Conservation (phyloP, 2,113 vertebrate genomes). For the Dicrurus megarhynchus region DNA sequence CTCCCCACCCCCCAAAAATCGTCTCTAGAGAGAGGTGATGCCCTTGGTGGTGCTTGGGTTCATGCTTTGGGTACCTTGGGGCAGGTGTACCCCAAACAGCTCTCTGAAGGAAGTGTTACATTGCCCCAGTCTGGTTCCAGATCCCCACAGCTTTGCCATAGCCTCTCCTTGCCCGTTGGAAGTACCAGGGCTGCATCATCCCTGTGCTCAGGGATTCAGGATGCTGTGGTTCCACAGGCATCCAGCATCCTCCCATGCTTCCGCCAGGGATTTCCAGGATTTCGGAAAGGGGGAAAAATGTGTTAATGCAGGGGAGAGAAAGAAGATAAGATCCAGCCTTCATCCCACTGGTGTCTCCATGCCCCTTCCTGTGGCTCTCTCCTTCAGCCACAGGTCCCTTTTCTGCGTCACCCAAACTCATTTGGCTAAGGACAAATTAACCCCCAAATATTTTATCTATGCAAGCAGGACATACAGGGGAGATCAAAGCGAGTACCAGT, state of each 20-base stretch:
- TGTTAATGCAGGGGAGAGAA: background rate
- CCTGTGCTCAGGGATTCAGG: rapidly evolving
- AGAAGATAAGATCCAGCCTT: background rate
- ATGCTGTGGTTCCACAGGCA: background rate
- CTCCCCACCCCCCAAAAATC: background rate
- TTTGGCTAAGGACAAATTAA: background rate
- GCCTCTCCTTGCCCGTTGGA: rapidly evolving
- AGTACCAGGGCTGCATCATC: background rate
- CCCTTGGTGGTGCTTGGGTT: background rate
- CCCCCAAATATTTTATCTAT: background rate
- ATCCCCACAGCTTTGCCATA: background rate
- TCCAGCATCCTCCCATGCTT: background rate
- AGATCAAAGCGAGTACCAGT: background rate
- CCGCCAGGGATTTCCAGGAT: background rate
- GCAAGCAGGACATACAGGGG: background rate
- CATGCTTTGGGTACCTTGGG: background rate
- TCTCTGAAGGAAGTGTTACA: background rate
- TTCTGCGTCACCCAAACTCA: background rate
- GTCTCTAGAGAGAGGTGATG: background rate
- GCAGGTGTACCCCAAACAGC: background rate
- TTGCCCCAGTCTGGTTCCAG: rapidly evolving
- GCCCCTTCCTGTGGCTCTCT: background rate
- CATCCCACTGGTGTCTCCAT: rapidly evolving
- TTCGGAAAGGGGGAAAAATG: background rate
- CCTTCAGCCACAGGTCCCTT: rapidly evolving